Evolutionary conservation across 2,113 vertebrate species (phyloP).

Genomic region (Vulpes ferrilata): DNA sequence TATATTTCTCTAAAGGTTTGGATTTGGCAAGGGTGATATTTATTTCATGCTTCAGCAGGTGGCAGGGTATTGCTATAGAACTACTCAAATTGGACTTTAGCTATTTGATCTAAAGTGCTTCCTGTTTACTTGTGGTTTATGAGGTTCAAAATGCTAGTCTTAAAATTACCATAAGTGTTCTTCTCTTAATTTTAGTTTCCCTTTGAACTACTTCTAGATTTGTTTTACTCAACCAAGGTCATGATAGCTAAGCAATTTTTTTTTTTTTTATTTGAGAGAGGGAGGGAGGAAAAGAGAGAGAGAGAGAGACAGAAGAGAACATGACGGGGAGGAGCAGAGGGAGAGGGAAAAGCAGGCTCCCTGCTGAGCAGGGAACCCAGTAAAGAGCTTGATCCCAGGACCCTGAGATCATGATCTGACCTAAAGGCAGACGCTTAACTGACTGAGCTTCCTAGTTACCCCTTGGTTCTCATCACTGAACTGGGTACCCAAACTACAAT

Average conservation of each 20-base stretch:
- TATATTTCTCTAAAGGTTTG: background rate
- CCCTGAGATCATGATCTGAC: too few relatives aligned
- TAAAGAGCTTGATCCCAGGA: too few relatives aligned
- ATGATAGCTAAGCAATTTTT: background rate
- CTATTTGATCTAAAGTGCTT: slow-evolving; percentile 2
- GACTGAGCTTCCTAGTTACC: too few relatives aligned
- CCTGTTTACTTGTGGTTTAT: background rate
- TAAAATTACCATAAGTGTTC: background rate
- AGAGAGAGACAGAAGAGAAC: too few relatives aligned
- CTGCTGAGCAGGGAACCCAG: too few relatives aligned
- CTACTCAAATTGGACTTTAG: background rate
- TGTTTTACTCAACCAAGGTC: background rate
- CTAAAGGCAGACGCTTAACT: too few relatives aligned
- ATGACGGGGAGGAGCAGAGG: too few relatives aligned
- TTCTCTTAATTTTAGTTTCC: slow-evolving; percentile 6
- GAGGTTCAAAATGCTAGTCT: background rate
- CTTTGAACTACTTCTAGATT: background rate
- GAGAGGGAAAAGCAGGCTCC: too few relatives aligned
- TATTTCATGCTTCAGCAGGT: slow-evolving; percentile 9
- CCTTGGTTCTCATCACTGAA: too few relatives aligned
- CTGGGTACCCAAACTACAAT: too few relatives aligned
- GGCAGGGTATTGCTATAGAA: background rate
- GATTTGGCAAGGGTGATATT: background rate
- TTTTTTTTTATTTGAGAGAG: background rate
- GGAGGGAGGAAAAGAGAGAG: too few relatives aligned